Base-by-base conservation (phyloP, 2,888 invertebrate genomes). In the Euclidia mi region DNA sequence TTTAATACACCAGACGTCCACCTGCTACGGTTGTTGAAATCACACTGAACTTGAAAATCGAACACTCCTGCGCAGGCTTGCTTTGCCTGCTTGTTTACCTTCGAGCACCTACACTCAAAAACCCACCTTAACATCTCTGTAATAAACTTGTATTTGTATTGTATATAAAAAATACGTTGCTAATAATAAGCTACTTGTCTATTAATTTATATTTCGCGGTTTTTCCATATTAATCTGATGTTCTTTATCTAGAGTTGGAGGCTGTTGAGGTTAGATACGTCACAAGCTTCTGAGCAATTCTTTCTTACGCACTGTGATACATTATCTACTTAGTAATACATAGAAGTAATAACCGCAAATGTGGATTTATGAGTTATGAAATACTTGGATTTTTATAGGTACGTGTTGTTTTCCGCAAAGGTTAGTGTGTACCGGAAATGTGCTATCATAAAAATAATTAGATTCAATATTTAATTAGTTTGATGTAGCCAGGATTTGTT, bases 41-140 rank as follows among this genome's bases (percentile, higher is more conserved):
- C 90, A 86, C 90, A 91, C 91, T 91, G 91, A 91, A 91, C 91
- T 91, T 91, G 90, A 60, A 62, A 73, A 71, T 55, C 50, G 41
- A 49, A 49, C 76, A 76, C 82, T 78, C 78, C 76, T 70, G 87
- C 85, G 88, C 79, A 79, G 75, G 61, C 75, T 71, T 59, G 61
- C 81, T 78, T 76, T 2, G 20, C n/a, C n/a, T n/a, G n/a, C n/a
- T 9, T 25, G 87, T 69, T 89, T 74, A 76, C 89, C 88, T 89
- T 89, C 85, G 64, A 68, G 9, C 7, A 15, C 10, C 18, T 31
- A 18, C 38, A 50, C 6, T 32, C 35, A n/a, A 75, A 62, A 45
- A 51, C 25, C 3, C 32, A 45, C 58, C 44, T 56, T 69, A 57
- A 3, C 0, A 0, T 1, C 0, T 14, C 18, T 0, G 0, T 1